Conservation (phyloP, 2,797 vertebrate genomes). For the Molossus molossus region DNA sequence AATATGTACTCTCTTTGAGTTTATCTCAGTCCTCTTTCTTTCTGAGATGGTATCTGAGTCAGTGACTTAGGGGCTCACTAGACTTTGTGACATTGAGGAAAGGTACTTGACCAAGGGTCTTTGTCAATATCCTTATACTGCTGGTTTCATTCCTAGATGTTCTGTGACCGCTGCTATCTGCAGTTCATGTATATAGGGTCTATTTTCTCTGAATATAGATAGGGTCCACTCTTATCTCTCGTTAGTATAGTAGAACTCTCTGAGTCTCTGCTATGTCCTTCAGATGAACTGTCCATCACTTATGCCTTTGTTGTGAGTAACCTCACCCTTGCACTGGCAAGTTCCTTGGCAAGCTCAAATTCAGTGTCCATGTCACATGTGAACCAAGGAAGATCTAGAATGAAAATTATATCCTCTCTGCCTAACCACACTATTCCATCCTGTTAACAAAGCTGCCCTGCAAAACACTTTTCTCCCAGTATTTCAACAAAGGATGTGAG, state of each 20-base stretch:
- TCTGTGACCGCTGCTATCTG: background rate
- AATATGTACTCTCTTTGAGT: background rate
- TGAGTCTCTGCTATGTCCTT: background rate
- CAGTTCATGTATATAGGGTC: background rate
- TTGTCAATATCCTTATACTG: background rate
- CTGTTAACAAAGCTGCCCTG: background rate
- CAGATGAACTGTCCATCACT: background rate
- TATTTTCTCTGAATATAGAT: background rate
- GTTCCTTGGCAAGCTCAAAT: background rate
- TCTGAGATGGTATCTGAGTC: background rate
- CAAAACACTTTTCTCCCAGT: background rate
- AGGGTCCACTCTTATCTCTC: background rate
- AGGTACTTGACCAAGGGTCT: background rate
- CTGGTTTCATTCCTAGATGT: background rate
- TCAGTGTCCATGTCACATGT: background rate
- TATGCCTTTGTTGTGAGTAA: background rate
- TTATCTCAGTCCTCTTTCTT: background rate
- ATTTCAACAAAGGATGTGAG: background rate
- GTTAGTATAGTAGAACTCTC: background rate
- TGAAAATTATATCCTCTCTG: background rate
- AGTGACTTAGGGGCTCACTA: background rate
- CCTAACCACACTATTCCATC: background rate
- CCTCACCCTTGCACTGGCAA: background rate
- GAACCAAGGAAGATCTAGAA: background rate
- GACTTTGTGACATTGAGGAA: background rate